A percentile compares a stretch with the other conserved stretches of the same genome.
Evolutionary conservation across 1,140 invertebrate species (phyloP).

Genomic region (Homarus americanus): DNA sequence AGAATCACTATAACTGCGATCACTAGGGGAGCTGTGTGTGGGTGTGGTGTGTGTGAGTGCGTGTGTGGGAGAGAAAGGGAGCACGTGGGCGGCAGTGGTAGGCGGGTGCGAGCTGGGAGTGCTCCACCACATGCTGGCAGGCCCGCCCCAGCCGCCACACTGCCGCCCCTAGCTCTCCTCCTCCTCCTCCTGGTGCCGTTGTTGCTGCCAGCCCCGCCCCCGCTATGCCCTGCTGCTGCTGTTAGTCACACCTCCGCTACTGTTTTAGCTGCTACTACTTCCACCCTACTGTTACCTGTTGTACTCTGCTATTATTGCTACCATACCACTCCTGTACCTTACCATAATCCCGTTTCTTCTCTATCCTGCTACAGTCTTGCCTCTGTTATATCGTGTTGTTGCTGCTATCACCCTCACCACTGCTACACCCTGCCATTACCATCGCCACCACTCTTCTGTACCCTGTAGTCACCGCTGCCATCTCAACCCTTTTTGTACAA

Average conservation of each 20-base stretch:
- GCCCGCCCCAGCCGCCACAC: constrained; percentile 2
- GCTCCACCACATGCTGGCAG: not conserved
- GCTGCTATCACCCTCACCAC: not conserved
- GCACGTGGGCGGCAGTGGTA: constrained; percentile 1
- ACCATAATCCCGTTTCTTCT: too few species aligned
- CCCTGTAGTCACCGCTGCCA: too few species aligned
- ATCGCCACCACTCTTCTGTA: too few species aligned
- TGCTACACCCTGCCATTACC: too few species aligned
- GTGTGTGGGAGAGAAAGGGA: too few species aligned
- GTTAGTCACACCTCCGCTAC: not conserved
- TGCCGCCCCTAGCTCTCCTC: not conserved
- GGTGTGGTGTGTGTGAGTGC: not conserved
- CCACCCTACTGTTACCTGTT: too few species aligned
- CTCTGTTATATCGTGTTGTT: not conserved
- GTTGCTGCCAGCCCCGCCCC: not conserved
- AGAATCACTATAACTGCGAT: not conserved
- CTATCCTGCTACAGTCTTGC: too few species aligned
- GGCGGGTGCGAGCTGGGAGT: not conserved
- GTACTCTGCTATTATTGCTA: too few species aligned
- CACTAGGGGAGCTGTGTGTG: not conserved
- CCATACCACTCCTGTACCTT: too few species aligned
- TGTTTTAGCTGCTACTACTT: too few species aligned
- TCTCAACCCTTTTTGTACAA: too few species aligned
- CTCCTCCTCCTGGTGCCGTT: not conserved
- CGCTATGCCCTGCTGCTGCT: not conserved